Percentiles rank a stretch among this genome's conserved stretches.
These are phyloP conservation scores for Xanthia icteritia DNA, from an alignment of 2,888 invertebrate genomes.

Conservation along the genomic window DNA sequence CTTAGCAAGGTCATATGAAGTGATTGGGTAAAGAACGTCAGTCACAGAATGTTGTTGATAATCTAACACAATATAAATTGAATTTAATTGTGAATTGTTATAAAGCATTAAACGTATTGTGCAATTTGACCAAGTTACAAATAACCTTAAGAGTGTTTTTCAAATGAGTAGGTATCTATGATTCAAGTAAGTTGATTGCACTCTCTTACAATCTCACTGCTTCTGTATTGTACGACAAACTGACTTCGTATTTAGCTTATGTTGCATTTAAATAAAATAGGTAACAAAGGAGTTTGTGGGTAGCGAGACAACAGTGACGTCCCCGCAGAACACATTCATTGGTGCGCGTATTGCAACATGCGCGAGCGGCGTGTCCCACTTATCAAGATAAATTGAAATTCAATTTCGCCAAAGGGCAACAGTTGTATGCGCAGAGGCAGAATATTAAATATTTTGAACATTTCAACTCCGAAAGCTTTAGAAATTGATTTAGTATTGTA, in stretches of 20 bases:
- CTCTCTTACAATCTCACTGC: neutral
- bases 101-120: conserved; percentile 46
- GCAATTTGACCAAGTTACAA: conserved; percentile 38
- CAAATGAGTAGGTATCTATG: neutral
- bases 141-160: conserved; percentile 21
- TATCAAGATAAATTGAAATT: conserved; percentile 88
- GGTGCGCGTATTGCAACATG: conserved; percentile 83
- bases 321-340: conserved; percentile 81
- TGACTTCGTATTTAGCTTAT: conserved; percentile 3
- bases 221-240: neutral
- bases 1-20: conserved; percentile 77
- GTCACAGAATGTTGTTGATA: conserved; percentile 73
- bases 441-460: conserved; percentile 72
- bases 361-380: conserved; percentile 83
- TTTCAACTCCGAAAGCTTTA: conserved; percentile 43
- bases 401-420: conserved; percentile 88
- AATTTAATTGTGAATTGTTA: conserved; percentile 58
- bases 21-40: conserved; percentile 75
- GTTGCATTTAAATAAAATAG: conserved; percentile 33
- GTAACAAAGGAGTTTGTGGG: conserved; percentile 60
- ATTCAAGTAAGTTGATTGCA: neutral
- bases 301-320: conserved; percentile 72
- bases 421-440: conserved; percentile 75
- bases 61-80: conserved; percentile 72
- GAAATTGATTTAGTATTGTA: conserved; percentile 26